Evolutionary conservation across 1,140 invertebrate species (phyloP).

Genomic region (Ooceraea biroi): DNA sequence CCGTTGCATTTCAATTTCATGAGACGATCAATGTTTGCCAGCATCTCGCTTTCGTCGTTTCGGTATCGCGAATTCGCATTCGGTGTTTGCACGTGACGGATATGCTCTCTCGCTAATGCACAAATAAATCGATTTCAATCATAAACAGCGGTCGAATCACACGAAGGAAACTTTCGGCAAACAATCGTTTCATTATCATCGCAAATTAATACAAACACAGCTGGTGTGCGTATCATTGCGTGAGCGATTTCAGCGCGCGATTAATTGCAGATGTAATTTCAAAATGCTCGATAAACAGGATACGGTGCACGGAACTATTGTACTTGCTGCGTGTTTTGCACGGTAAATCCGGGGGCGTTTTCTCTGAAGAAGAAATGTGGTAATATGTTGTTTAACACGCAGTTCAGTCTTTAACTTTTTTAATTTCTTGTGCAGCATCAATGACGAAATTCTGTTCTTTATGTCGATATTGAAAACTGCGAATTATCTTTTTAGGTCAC

Average conservation of each 20-base stretch:
- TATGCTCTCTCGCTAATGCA: constrained; percentile 21
- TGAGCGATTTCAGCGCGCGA: not conserved
- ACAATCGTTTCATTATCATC: constrained; percentile 76
- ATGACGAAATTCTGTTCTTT: not conserved
- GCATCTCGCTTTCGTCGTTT: constrained; percentile 49
- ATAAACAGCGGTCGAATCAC: constrained; percentile 68
- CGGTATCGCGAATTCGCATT: constrained; percentile 29
- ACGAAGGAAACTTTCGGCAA: constrained; percentile 71
- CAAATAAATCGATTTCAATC: constrained; percentile 72
- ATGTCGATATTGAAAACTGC: not conserved
- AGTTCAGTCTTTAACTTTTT: no score
- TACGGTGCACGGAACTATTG: not conserved
- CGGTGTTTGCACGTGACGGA: constrained; percentile 55
- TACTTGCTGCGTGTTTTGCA: not conserved
- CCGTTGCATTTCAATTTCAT: constrained; percentile 67
- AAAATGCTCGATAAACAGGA: constrained; percentile 13
- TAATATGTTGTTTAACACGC: no score
- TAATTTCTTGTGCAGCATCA: not conserved
- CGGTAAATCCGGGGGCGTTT: not conserved
- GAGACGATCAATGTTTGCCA: constrained; percentile 66
- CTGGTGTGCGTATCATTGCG: constrained; percentile 33
- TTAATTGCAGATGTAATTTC: constrained; percentile 31
- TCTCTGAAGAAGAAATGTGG: not conserved
- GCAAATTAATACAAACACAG: constrained; percentile 65
- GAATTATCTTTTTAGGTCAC: not conserved